Percentiles rank a stretch among this genome's conserved stretches.
phyloP scores from a whole-genome alignment of 2,113 vertebrate genomes.

The Pardalotus punctatus region DNA sequence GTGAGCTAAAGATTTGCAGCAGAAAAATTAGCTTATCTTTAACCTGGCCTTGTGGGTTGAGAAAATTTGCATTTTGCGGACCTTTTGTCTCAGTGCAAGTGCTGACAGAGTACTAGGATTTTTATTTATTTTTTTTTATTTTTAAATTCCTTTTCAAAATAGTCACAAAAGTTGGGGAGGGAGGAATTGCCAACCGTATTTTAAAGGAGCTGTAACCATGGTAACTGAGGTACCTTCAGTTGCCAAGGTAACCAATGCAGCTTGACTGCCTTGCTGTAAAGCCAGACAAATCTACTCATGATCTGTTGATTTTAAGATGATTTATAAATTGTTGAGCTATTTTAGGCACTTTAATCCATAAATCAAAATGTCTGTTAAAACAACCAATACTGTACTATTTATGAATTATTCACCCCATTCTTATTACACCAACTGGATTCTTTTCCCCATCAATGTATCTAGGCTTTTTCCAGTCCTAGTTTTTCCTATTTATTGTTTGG shows the following conservation, averaged over 20 bases:
- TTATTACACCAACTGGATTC: conserved; percentile 24
- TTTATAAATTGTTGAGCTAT: conserved; percentile 71
- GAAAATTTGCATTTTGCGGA: not conserved
- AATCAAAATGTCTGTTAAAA: conserved; percentile 67
- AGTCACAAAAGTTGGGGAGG: conserved; percentile 41
- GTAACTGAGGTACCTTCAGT: conserved; percentile 72
- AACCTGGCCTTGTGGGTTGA: not conserved
- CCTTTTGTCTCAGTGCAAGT: not conserved
- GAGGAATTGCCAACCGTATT: conserved; percentile 60
- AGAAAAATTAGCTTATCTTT: not conserved
- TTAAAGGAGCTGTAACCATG: conserved; percentile 68
- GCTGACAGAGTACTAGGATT: not conserved
- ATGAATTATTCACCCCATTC: conserved; percentile 61
- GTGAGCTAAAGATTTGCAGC: not conserved
- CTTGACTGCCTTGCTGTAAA: conserved; percentile 68
- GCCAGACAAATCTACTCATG: conserved; percentile 73
- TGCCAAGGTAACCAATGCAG: conserved; percentile 73
- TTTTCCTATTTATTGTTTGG: conserved; percentile 2
- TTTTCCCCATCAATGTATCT: not conserved
- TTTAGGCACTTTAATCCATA: conserved; percentile 67
- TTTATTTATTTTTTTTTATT: not conserved
- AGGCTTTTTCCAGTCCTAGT: not conserved
- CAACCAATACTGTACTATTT: conserved; percentile 41
- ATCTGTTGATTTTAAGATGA: conserved; percentile 72
- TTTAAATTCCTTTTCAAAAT: not conserved